Conservation (phyloP, 2,888 invertebrate genomes). For the Neria commutata region DNA sequence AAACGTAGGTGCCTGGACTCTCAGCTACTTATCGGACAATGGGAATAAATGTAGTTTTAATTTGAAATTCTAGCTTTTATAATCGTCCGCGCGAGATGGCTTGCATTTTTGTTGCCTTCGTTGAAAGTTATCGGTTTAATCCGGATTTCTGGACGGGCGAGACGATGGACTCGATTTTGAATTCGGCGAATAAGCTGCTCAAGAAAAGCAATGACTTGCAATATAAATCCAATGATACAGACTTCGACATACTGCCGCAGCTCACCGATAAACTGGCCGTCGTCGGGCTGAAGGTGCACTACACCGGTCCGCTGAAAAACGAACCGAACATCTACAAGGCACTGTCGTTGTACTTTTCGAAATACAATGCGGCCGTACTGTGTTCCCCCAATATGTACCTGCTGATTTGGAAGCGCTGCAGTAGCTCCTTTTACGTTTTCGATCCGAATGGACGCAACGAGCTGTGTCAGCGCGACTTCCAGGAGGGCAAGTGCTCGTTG, state of each 20-base stretch:
- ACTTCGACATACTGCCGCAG: conserved; percentile 54
- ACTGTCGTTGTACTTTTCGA: conserved; percentile 47
- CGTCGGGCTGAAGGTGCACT: conserved; percentile 46
- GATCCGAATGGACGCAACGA: conserved; percentile 64
- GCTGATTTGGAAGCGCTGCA: conserved; percentile 64
- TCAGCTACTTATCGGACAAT: neutral
- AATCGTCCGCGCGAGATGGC: conserved; percentile 51
- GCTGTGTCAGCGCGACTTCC: conserved; percentile 45
- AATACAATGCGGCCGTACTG: conserved; percentile 48
- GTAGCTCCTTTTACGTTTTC: conserved; percentile 67
- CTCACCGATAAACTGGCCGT: conserved; percentile 46
- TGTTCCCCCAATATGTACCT: conserved; percentile 44
- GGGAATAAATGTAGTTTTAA: conserved; percentile 6
- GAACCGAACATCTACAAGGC: conserved; percentile 54
- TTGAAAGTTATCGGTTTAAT: conserved; percentile 50
- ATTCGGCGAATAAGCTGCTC: conserved; percentile 41
- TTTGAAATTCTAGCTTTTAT: conserved; percentile 30
- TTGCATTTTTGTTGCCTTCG: conserved; percentile 50
- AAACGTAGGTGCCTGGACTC: neutral
- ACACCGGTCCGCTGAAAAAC: conserved; percentile 42
- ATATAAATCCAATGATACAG: conserved; percentile 41
- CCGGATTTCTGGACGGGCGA: conserved; percentile 52
- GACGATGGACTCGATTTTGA: conserved; percentile 49
- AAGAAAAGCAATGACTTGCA: conserved; percentile 37
- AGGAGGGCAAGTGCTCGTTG: conserved; percentile 65